phyloP scores from a whole-genome alignment of 2,113 vertebrate species.

The Leuciscus idus region DNA sequence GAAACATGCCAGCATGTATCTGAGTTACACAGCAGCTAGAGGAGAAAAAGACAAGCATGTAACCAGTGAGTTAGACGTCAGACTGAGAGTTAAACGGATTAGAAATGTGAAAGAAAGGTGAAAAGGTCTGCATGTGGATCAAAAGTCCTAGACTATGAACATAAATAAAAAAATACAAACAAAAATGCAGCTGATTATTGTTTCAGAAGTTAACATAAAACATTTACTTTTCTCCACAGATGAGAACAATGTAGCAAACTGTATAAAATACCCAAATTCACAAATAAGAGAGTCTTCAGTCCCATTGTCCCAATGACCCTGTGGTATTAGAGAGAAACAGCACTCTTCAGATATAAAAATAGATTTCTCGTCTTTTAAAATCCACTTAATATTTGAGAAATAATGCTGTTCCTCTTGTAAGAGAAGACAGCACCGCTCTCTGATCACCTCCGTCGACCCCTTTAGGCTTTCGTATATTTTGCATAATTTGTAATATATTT shows the following conservation, averaged over 20 bases:
- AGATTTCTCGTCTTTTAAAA: constrained; percentile 80
- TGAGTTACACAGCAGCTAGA: constrained; percentile 39
- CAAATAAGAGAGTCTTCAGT: constrained; percentile 58
- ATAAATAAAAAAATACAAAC: constrained; percentile 66
- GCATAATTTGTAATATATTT: constrained; percentile 77
- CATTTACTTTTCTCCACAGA: constrained; percentile 63
- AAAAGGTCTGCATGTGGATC: constrained; percentile 16
- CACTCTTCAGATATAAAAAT: constrained; percentile 78
- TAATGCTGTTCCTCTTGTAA: constrained; percentile 57
- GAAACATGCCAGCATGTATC: constrained; percentile 47
- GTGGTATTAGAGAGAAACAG: constrained; percentile 53
- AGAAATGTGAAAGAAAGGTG: constrained; percentile 30
- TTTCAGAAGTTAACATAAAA: constrained; percentile 69
- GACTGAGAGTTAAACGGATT: constrained; percentile 42
- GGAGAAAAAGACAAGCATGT: constrained; percentile 45
- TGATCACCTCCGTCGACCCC: constrained; percentile 55
- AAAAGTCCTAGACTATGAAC: constrained; percentile 32
- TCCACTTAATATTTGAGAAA: constrained; percentile 74
- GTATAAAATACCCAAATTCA: constrained; percentile 77
- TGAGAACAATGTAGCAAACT: constrained; percentile 71
- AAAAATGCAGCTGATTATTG: constrained; percentile 71
- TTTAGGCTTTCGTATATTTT: constrained; percentile 76
- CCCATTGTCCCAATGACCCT: constrained; percentile 51
- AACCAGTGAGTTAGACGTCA: constrained; percentile 21
- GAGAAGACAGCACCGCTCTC: constrained; percentile 65